phyloP scores from a whole-genome alignment of 2,888 invertebrate species.

The Athalia cordata region DNA sequence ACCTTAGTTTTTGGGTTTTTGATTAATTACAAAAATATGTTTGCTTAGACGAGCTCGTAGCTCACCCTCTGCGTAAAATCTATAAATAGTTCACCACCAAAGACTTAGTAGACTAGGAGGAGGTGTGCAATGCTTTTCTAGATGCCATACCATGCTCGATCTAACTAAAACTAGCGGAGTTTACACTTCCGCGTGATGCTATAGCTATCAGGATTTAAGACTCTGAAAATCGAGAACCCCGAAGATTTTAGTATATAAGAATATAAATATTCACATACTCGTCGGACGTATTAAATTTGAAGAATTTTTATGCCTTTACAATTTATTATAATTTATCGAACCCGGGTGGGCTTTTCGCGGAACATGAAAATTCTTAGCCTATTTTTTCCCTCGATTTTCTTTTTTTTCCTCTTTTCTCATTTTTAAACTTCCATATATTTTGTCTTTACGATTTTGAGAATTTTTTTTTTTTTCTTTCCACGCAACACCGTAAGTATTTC shows the following conservation, averaged over 20 bases:
- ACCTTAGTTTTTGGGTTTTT: not conserved
- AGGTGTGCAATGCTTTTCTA: not conserved
- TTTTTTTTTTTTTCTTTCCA: too few relatives aligned
- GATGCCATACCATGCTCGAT: not conserved
- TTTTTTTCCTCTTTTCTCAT: too few relatives aligned
- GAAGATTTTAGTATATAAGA: not conserved
- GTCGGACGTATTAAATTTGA: too few relatives aligned
- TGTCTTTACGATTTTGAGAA: too few relatives aligned
- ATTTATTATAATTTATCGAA: too few relatives aligned
- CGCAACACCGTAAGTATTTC: too few relatives aligned
- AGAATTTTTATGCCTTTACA: too few relatives aligned
- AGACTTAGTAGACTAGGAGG: conserved; percentile 12
- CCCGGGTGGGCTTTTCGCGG: too few relatives aligned
- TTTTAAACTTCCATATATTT: too few relatives aligned
- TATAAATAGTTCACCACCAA: conserved; percentile 29
- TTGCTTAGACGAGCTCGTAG: not conserved
- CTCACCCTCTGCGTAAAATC: conserved; percentile 23
- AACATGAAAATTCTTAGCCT: too few relatives aligned
- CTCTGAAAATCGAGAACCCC: not conserved
- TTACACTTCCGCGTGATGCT: not conserved
- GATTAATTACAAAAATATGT: conserved; percentile 3
- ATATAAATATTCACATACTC: not conserved
- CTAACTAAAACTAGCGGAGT: conserved; percentile 11
- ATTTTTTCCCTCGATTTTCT: too few relatives aligned
- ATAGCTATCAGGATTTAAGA: not conserved